These are phyloP conservation scores for Pipistrellus pygmaeus DNA, from an alignment of 2,797 vertebrate genomes.

Conservation along the genomic window DNA sequence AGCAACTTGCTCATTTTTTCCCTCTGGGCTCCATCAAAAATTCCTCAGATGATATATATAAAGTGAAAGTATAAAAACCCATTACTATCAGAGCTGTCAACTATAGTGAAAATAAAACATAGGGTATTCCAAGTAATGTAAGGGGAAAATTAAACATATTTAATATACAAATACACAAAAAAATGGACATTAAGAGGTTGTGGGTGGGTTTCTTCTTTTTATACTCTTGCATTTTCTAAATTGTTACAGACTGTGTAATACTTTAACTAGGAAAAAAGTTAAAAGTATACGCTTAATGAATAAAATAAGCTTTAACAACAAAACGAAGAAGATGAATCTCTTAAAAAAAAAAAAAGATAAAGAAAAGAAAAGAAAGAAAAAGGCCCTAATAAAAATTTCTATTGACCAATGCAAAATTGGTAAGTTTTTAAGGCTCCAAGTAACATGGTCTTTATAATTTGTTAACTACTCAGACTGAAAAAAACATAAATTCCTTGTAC, in stretches of 20 bases:
- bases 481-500: not conserved
- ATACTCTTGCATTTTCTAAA: not conserved
- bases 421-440: not conserved
- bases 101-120: not conserved
- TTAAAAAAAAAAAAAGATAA: not conserved
- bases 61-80: not conserved
- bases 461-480: not conserved
- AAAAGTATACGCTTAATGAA: conserved; percentile 10
- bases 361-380: not conserved
- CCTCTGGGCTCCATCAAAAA: not conserved
- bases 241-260: not conserved
- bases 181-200: not conserved
- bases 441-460: not conserved
- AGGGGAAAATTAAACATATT: not conserved
- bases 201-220: not conserved
- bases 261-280: not conserved
- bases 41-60: not conserved
- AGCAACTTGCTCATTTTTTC: not conserved
- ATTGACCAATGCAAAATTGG: not conserved
- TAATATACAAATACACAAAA: not conserved
- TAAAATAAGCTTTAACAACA: not conserved
- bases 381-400: conserved; percentile 3
- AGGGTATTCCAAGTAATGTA: not conserved
- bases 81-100: not conserved
- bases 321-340: conserved; percentile 17